phyloP scores from a whole-genome alignment of 2,797 vertebrate species.

The Muscicapa comitata region DNA sequence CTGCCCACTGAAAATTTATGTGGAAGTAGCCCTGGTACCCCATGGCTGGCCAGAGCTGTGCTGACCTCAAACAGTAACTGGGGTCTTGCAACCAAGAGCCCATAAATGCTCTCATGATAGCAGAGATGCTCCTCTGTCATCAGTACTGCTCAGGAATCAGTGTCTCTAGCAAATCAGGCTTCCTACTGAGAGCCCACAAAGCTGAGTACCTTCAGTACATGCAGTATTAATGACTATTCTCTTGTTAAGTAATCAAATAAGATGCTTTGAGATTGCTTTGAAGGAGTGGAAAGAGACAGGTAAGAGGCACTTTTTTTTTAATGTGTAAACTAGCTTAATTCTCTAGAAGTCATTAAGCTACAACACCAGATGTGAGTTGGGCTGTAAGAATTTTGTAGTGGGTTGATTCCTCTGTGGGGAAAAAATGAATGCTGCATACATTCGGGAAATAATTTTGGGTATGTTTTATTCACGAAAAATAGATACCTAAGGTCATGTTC shows the following conservation, averaged over 20 bases:
- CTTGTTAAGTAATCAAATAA: not conserved
- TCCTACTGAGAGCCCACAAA: not conserved
- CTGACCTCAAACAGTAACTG: not conserved
- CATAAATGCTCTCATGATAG: not conserved
- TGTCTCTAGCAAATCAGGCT: not conserved
- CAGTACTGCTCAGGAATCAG: not conserved
- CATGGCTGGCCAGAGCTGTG: not conserved
- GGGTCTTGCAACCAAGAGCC: not conserved
- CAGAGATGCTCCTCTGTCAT: not conserved
- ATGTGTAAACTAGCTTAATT: not conserved
- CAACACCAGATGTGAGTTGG: not conserved
- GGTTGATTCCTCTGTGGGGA: not conserved
- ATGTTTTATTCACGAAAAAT: not conserved
- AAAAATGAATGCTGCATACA: not conserved
- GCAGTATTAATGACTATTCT: not conserved
- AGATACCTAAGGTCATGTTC: not conserved
- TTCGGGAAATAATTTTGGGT: not conserved
- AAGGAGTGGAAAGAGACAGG: not conserved
- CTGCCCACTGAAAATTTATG: fast-evolving
- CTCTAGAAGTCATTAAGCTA: not conserved
- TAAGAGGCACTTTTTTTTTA: not conserved
- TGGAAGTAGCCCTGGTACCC: not conserved
- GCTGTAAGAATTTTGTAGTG: not conserved
- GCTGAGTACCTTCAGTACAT: not conserved
- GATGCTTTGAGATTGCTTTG: not conserved